Base-by-base conservation (phyloP, 2,797 vertebrate species). In the Gallirallus australis region DNA sequence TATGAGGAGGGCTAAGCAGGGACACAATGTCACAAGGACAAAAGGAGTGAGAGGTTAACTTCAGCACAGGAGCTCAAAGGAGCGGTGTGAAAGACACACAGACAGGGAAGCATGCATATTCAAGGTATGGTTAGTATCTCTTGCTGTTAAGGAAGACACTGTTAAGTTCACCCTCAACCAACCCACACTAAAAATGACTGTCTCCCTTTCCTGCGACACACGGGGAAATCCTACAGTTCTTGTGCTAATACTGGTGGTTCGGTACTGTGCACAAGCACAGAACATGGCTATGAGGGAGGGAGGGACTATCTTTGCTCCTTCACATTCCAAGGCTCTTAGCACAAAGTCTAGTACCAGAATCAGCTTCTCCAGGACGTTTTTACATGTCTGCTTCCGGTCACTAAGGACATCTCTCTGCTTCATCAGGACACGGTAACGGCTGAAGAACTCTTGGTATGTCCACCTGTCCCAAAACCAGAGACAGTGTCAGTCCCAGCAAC, bases 371-470 rank as follows among this genome's bases (percentile, higher is more conserved):
- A 99, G 97, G 45, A 99, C 99, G 33, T 99, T 99, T 98, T 96
- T 99, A 97, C 99, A 99, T 1, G 99, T 99, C 97, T 99, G 97
- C 96, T 99, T 99, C 96, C 98, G 98, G 96, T 99, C 99, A 70
- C 98, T 88, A 48, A 99, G 98, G 56, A 99, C 99, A 79, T 99
- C 99, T 94, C 98, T 99, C 97, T 99, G 99, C 96, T 99, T 99
- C 99, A 99, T 99, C 91, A 99, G 98, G 81, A 99, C 99, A 89
- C 99, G 98, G 95, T 99, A 99, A 17, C 99, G 99, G 92, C 99
- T 99, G 95, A 99, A 99, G 98, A 99, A 99, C 97, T 99, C 99
- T 95, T 99, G 99, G 94, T 99, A 99, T 0, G 99, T 99, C 99
- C 99, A 99, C 93, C 99, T 99, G 97, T 65, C 65, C 94, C 94